Percentiles rank a stretch among this genome's conserved stretches.
phyloP scores from a whole-genome alignment of 1,140 invertebrate genomes.

The Pseudomyrmex dendroicus region DNA sequence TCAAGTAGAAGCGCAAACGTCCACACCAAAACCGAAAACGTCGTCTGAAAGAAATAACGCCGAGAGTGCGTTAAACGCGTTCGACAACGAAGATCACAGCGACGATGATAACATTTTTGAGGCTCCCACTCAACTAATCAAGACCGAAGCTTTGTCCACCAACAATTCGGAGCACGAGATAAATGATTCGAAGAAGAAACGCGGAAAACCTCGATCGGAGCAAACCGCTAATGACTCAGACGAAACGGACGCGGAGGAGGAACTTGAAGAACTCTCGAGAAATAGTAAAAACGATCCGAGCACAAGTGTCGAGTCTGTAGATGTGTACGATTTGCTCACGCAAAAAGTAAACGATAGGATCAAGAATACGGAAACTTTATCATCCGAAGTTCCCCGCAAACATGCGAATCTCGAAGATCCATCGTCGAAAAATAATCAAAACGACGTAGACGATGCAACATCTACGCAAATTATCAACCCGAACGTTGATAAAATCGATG shows the following conservation, averaged over 20 bases:
- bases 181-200: neutral
- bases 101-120: neutral
- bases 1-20: neutral
- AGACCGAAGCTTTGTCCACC: neutral
- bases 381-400: neutral
- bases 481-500: neutral
- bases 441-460: neutral
- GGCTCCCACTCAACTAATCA: neutral
- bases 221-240: slow-evolving; percentile 44
- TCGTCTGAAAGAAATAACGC: slow-evolving; percentile 3
- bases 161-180: neutral
- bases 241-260: slow-evolving; percentile 60
- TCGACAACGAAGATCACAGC: neutral
- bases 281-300: slow-evolving; percentile 30
- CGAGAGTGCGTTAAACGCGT: slow-evolving; percentile 13
- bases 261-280: slow-evolving; percentile 45
- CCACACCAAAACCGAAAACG: neutral
- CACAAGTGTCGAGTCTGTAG: slow-evolving; percentile 63
- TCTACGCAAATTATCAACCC: slow-evolving; percentile 53
- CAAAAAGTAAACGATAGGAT: slow-evolving; percentile 43
- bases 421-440: neutral
- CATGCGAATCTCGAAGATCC: neutral
- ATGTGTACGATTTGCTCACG: slow-evolving; percentile 67
- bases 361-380: neutral
- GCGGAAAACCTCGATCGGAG: neutral